Evolutionary conservation across 1,140 invertebrate species (phyloP).

Genomic region (Tetragnatha versicolor): DNA sequence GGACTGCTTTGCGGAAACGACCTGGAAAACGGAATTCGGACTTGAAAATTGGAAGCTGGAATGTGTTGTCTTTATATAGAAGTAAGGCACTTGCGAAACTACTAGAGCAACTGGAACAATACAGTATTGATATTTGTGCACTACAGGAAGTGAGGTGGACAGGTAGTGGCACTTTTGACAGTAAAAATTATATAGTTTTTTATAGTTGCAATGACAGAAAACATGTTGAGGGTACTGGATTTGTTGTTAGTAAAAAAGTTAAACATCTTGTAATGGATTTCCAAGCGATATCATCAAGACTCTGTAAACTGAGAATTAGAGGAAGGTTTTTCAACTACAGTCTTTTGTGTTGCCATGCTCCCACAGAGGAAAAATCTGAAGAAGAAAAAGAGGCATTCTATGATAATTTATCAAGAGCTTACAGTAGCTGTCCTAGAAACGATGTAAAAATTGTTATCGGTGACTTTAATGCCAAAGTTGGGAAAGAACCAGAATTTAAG

Average conservation of each 20-base stretch:
- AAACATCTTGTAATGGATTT: not conserved
- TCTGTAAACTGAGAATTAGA: slow-evolving; percentile 1
- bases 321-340: not conserved
- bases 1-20: too few species aligned
- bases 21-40: too few species aligned
- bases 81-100: too few species aligned
- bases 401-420: too few species aligned
- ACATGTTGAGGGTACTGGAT: not conserved
- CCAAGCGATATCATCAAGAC: not conserved
- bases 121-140: not conserved
- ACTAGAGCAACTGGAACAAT: too few species aligned
- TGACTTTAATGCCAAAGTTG: too few species aligned
- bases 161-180: not conserved
- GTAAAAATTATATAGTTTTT: not conserved
- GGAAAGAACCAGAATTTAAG: too few species aligned
- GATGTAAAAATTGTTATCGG: too few species aligned
- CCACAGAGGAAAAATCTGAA: not conserved
- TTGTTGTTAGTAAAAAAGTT: not conserved
- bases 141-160: slow-evolving; percentile 22
- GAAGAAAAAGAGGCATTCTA: not conserved
- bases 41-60: too few species aligned
- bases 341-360: not conserved
- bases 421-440: too few species aligned
- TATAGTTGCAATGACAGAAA: not conserved
- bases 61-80: too few species aligned